A percentile compares a stretch with the other conserved stretches of the same genome.
Evolutionary conservation across 2,888 invertebrate species (phyloP).

Genomic region (Julus scandinavius): DNA sequence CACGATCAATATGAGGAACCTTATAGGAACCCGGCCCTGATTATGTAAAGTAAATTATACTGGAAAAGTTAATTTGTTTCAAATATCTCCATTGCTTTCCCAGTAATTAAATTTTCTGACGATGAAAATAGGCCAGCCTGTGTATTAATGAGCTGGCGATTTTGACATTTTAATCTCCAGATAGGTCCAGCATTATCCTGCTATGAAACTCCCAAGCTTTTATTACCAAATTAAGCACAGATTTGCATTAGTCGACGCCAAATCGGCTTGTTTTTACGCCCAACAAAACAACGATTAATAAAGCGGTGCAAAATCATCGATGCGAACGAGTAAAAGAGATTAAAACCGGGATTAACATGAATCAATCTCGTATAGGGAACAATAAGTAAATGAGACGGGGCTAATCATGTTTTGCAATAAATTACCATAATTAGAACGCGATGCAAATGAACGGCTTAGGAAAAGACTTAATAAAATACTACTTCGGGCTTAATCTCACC

Average conservation of each 20-base stretch:
- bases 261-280: not conserved
- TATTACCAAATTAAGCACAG: constrained; percentile 22
- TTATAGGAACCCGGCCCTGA: not conserved
- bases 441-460: constrained; percentile 42
- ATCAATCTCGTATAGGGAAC: constrained; percentile 25
- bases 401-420: constrained; percentile 34
- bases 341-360: constrained; percentile 16
- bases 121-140: not conserved
- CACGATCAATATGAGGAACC: not conserved
- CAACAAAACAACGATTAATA: constrained; percentile 25
- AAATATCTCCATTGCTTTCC: constrained; percentile 33
- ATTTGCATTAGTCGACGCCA: not conserved
- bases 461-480: constrained; percentile 25
- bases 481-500: not conserved
- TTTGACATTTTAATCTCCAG: constrained; percentile 20
- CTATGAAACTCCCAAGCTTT: not conserved
- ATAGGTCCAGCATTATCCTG: not conserved
- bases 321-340: constrained; percentile 20
- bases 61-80: constrained; percentile 37
- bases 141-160: constrained; percentile 24
- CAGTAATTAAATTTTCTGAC: constrained; percentile 16
- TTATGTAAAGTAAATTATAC: constrained; percentile 16
- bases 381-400: constrained; percentile 28
- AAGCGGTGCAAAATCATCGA: not conserved
- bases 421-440: not conserved